phyloP scores from a whole-genome alignment of 2,113 vertebrate species.

The Butorides virescens region DNA sequence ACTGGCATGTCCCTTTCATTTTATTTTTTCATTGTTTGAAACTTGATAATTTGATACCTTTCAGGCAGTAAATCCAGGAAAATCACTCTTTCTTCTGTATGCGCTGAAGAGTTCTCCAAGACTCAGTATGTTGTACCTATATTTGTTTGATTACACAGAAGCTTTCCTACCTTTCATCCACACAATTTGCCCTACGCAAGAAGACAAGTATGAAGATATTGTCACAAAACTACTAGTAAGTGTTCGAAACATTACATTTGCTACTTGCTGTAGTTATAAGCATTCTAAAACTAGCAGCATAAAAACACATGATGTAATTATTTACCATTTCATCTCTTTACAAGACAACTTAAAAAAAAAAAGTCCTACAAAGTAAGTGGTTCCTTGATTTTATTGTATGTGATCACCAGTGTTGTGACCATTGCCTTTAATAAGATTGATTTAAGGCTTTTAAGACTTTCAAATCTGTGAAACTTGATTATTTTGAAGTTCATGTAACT shows the following conservation, averaged over 20 bases:
- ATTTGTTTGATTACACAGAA: slow-evolving; percentile 90
- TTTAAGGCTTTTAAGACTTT: neutral
- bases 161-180: slow-evolving; percentile 93
- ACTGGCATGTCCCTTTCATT: neutral
- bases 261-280: neutral
- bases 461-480: neutral
- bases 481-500: neutral
- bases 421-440: neutral
- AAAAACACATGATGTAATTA: neutral
- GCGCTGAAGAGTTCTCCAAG: slow-evolving; percentile 91
- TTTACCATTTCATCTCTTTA: neutral
- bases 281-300: neutral
- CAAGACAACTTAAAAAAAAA: neutral
- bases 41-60: neutral
- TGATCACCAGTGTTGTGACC: neutral
- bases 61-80: slow-evolving; percentile 88
- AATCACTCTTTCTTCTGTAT: slow-evolving; percentile 90
- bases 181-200: slow-evolving; percentile 83
- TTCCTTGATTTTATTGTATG: neutral
- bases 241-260: neutral
- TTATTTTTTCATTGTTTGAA: neutral
- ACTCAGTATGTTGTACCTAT: slow-evolving; percentile 90
- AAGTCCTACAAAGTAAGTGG: neutral
- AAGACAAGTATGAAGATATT: slow-evolving; percentile 59
- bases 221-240: slow-evolving; percentile 79